Evolutionary conservation across 2,888 invertebrate genomes (phyloP).

Genomic region (Acronicta psi): DNA sequence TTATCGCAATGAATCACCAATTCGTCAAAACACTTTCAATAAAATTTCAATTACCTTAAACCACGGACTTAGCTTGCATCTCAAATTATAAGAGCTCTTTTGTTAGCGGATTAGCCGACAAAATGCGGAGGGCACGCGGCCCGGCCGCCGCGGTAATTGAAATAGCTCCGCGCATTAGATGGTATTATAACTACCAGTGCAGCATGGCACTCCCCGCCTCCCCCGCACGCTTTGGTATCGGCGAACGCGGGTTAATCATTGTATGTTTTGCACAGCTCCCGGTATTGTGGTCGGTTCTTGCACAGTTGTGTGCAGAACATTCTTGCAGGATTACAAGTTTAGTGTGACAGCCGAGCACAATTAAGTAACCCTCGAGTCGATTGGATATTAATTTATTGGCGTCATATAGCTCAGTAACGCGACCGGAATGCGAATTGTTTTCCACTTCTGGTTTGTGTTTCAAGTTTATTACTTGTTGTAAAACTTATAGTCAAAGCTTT

Average conservation of each 20-base stretch:
- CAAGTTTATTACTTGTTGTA: constrained; percentile 38
- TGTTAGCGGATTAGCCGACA: constrained; percentile 76
- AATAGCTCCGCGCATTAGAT: constrained; percentile 75
- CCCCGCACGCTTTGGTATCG: neutral
- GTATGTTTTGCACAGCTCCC: constrained; percentile 14
- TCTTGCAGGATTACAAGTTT: constrained; percentile 74
- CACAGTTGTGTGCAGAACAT: constrained; percentile 59
- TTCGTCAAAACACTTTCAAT: constrained; percentile 69
- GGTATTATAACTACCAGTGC: constrained; percentile 55
- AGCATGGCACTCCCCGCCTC: constrained; percentile 16
- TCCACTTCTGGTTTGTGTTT: constrained; percentile 12
- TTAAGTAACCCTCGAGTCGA: constrained; percentile 75
- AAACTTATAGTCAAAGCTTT: constrained; percentile 11
- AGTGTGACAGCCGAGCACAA: constrained; percentile 70
- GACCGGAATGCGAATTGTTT: constrained; percentile 46
- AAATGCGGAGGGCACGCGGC: constrained; percentile 63
- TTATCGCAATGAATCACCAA: constrained; percentile 40
- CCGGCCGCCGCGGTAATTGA: constrained; percentile 68
- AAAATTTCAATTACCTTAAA: constrained; percentile 75
- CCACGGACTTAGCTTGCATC: constrained; percentile 60
- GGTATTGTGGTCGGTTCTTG: constrained; percentile 30
- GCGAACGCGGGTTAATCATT: constrained; percentile 2
- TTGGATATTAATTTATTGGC: constrained; percentile 77
- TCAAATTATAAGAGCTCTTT: constrained; percentile 71
- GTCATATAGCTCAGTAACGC: constrained; percentile 59